Conservation (phyloP, 2,888 invertebrate species). For the Stegophylla sp. region DNA sequence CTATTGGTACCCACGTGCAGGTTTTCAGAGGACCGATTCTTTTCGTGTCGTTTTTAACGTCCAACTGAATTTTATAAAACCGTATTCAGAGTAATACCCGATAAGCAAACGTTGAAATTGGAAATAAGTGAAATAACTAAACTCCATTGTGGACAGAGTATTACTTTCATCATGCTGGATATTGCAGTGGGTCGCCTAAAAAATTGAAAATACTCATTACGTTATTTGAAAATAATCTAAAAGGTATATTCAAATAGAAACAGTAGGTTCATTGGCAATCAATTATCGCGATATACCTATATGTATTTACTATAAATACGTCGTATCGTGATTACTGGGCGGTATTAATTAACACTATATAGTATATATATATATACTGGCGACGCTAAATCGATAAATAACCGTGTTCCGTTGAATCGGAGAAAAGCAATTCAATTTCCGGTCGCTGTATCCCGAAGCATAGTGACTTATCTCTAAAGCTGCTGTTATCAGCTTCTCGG, state of each 20-base stretch:
- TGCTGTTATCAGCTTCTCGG: neutral
- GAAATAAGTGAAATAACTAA: neutral
- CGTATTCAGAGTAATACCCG: neutral
- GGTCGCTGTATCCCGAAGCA: neutral
- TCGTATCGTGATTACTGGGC: no score
- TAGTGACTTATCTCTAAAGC: neutral
- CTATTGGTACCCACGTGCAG: neutral
- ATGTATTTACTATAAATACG: no score
- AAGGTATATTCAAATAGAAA: neutral
- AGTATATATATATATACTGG: no score
- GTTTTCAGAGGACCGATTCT: neutral
- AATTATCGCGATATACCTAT: no score
- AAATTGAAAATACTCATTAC: no score
- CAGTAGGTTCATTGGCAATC: no score
- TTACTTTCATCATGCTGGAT: neutral
- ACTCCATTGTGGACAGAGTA: neutral
- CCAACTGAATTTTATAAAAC: constrained; percentile 3
- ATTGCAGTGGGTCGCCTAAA: neutral
- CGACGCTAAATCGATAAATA: neutral
- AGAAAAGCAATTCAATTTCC: constrained; percentile 30
- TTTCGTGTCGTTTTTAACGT: constrained; percentile 12
- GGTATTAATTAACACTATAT: no score
- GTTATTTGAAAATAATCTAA: neutral
- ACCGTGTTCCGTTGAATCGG: neutral
- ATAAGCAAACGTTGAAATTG: neutral